Percentiles rank a stretch among this genome's conserved stretches.
phyloP scores from a whole-genome alignment of 1,140 invertebrate species.

The Mercenaria mercenaria region DNA sequence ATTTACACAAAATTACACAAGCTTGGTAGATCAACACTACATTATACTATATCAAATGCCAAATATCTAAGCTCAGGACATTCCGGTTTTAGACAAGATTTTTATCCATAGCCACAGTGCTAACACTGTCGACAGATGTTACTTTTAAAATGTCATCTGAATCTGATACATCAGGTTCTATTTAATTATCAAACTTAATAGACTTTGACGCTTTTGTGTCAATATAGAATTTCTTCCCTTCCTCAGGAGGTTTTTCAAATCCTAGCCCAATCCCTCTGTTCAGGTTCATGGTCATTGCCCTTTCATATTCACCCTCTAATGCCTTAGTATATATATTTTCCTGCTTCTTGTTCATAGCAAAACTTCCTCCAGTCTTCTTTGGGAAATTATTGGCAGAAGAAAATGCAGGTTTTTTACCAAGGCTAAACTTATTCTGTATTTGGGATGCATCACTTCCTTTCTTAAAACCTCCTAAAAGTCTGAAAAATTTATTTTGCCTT shows the following conservation, averaged over 20 bases:
- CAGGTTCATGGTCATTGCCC: constrained; percentile 65
- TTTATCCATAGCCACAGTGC: too few relatives aligned
- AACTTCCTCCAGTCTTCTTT: constrained; percentile 29
- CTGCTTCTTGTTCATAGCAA: constrained; percentile 58
- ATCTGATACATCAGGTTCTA: too few relatives aligned
- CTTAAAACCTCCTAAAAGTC: constrained; percentile 75
- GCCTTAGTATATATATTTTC: constrained; percentile 66
- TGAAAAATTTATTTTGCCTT: constrained; percentile 73
- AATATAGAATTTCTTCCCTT: constrained; percentile 76
- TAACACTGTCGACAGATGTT: too few relatives aligned
- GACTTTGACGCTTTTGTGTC: constrained; percentile 70
- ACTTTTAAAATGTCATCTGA: too few relatives aligned
- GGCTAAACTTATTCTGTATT: background rate
- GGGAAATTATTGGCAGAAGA: background rate
- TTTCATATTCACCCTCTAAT: constrained; percentile 73
- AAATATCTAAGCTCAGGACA: too few relatives aligned
- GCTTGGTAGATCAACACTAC: too few relatives aligned
- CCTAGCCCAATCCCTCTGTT: constrained; percentile 72
- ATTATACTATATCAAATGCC: too few relatives aligned
- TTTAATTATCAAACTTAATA: constrained; percentile 73
- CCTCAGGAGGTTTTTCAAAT: constrained; percentile 69
- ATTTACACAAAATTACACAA: too few relatives aligned
- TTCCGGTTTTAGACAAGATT: too few relatives aligned
- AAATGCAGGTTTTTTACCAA: background rate
- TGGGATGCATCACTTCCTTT: constrained; percentile 39